A percentile compares a stretch with the other conserved stretches of the same genome.
Conservation (phyloP, 2,113 vertebrate species). For the zebrafish (Danio rerio) region DNA sequence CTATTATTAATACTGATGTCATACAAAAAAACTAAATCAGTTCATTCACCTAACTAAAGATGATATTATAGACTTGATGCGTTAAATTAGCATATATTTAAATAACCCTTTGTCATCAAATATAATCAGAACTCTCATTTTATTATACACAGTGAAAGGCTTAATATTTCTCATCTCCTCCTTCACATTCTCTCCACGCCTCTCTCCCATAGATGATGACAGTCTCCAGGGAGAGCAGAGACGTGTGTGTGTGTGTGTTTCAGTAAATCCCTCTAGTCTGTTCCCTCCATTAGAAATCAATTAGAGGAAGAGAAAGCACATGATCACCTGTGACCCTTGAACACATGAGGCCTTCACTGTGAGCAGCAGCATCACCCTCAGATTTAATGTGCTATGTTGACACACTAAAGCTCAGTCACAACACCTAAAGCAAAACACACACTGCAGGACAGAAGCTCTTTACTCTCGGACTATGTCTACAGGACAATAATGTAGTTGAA, state of each 20-base stretch:
- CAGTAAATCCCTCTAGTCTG: constrained; percentile 44
- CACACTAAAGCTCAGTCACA: not conserved
- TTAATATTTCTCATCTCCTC: not conserved
- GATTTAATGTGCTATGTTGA: not conserved
- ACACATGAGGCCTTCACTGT: not conserved
- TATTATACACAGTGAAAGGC: too few species aligned
- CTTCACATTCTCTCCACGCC: not conserved
- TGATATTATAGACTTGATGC: too few species aligned
- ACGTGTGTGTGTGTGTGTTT: constrained; percentile 40
- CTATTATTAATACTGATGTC: too few species aligned
- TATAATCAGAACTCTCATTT: not conserved
- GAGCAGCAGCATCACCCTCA: not conserved
- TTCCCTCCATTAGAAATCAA: constrained; percentile 53
- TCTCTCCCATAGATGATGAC: not conserved
- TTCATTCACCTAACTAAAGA: not conserved
- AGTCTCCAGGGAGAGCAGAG: not conserved
- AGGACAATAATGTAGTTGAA: too few species aligned
- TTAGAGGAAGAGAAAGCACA: constrained; percentile 54
- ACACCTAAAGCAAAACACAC: constrained; percentile 1
- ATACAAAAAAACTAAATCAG: too few species aligned
- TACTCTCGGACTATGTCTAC: too few species aligned
- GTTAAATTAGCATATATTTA: not conserved
- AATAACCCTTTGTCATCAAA: too few species aligned
- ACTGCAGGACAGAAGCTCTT: constrained; percentile 25
- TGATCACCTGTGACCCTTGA: constrained; percentile 51